phyloP scores from a whole-genome alignment of 2,797 vertebrate genomes.

The Phataginus tetradactyla region DNA sequence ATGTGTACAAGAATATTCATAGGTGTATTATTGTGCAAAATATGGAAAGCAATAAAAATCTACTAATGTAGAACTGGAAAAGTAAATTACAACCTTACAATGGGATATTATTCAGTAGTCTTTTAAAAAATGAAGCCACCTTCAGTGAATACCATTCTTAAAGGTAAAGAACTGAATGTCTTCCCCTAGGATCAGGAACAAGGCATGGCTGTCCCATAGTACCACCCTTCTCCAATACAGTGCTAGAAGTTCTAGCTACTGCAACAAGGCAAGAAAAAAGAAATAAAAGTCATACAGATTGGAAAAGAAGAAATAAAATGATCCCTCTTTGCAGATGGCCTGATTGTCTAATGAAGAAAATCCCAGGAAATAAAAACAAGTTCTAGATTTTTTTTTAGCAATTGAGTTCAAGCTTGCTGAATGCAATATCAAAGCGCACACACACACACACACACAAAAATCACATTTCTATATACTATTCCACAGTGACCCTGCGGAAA shows the following conservation, averaged over 20 bases:
- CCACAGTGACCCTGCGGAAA: background rate
- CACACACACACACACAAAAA: background rate
- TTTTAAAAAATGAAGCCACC: background rate
- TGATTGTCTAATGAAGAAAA: background rate
- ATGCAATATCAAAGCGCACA: background rate
- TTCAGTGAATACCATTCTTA: background rate
- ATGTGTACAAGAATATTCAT: background rate
- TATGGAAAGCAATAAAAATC: background rate
- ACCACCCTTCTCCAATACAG: background rate
- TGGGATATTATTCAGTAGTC: background rate
- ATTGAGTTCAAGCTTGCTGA: background rate
- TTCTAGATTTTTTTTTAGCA: conserved; percentile 16
- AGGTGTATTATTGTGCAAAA: background rate
- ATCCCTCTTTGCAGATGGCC: background rate
- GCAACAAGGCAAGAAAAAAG: background rate
- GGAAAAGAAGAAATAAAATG: background rate
- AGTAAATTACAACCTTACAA: background rate
- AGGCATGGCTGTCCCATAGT: background rate
- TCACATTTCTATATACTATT: background rate
- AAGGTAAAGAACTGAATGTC: background rate
- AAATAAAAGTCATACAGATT: background rate
- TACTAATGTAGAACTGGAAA: background rate
- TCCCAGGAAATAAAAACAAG: background rate
- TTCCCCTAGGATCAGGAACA: background rate
- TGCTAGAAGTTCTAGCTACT: background rate